A percentile compares a stretch with the other conserved stretches of the same genome.
These are phyloP conservation scores for Leptopilina syphax DNA, from an alignment of 2,888 invertebrate genomes.

Conservation along the genomic window DNA sequence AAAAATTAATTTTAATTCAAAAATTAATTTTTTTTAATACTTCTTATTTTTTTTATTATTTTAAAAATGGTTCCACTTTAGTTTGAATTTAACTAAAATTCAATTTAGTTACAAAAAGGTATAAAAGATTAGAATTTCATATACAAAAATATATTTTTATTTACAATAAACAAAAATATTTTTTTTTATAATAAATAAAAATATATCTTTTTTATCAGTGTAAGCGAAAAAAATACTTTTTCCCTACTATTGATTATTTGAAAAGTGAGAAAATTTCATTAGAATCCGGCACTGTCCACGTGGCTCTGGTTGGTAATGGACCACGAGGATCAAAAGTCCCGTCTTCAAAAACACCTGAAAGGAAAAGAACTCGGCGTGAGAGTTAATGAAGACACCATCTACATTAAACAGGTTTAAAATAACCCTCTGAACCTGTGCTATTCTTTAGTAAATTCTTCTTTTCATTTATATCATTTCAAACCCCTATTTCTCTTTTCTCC, in stretches of 20 bases:
- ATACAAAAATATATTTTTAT: too few relatives aligned
- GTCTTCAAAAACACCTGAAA: slow-evolving; percentile 69
- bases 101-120: too few relatives aligned
- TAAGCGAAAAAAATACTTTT: slow-evolving; percentile 45
- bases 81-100: too few relatives aligned
- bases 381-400: slow-evolving; percentile 70
- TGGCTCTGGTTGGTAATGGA: slow-evolving; percentile 78
- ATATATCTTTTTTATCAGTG: background rate
- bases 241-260: background rate
- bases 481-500: background rate
- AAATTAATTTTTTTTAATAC: background rate
- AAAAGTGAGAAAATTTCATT: slow-evolving; percentile 54
- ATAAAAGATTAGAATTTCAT: too few relatives aligned
- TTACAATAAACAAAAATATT: too few relatives aligned
- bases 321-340: slow-evolving; percentile 72
- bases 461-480: background rate
- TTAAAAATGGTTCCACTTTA: too few relatives aligned
- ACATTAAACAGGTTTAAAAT: slow-evolving; percentile 69
- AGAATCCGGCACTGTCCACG: slow-evolving; percentile 78
- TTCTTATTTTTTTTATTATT: too few relatives aligned
- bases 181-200: too few relatives aligned
- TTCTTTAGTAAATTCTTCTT: slow-evolving; percentile 48
- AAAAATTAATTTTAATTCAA: too few relatives aligned
- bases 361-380: slow-evolving; percentile 67
- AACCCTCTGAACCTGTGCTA: slow-evolving; percentile 24